A percentile compares a stretch with the other conserved stretches of the same genome.
phyloP scores from a whole-genome alignment of 2,113 vertebrate genomes.

The Colinus virginianus region DNA sequence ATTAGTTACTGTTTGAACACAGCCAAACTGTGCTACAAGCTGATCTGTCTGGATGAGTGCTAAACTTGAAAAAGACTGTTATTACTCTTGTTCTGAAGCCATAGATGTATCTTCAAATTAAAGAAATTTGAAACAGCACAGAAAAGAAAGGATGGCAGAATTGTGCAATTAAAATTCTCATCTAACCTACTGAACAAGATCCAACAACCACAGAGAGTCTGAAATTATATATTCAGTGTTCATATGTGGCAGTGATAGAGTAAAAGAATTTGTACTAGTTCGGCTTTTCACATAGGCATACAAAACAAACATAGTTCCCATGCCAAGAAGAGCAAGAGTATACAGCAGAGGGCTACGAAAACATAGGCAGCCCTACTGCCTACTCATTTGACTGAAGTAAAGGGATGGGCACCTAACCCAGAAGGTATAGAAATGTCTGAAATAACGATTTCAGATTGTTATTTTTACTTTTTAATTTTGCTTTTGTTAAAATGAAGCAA shows the following conservation, averaged over 20 bases:
- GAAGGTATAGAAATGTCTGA: neutral
- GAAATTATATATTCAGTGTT: slow-evolving; percentile 60
- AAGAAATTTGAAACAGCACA: slow-evolving; percentile 20
- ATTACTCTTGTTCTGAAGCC: slow-evolving; percentile 2
- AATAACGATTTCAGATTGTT: neutral
- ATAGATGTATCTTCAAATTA: slow-evolving; percentile 40
- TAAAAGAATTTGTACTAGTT: slow-evolving; percentile 62
- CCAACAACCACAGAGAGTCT: slow-evolving; percentile 55
- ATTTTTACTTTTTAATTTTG: neutral
- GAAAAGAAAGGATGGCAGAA: slow-evolving; percentile 55
- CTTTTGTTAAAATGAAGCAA: neutral
- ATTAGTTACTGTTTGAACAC: neutral
- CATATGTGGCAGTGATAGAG: slow-evolving; percentile 50
- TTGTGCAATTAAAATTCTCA: slow-evolving; percentile 56
- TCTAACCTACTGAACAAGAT: slow-evolving; percentile 60
- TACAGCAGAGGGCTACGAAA: neutral
- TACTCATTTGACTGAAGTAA: neutral
- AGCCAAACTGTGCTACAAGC: neutral
- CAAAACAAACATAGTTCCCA: slow-evolving; percentile 53
- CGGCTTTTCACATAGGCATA: slow-evolving; percentile 55
- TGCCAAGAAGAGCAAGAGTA: slow-evolving; percentile 43
- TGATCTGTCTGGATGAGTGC: neutral
- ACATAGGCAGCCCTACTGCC: neutral
- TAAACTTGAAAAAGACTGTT: slow-evolving; percentile 15
- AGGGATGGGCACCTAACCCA: neutral